Conservation (phyloP, 2,797 vertebrate genomes). For the Helostoma temminkii region DNA sequence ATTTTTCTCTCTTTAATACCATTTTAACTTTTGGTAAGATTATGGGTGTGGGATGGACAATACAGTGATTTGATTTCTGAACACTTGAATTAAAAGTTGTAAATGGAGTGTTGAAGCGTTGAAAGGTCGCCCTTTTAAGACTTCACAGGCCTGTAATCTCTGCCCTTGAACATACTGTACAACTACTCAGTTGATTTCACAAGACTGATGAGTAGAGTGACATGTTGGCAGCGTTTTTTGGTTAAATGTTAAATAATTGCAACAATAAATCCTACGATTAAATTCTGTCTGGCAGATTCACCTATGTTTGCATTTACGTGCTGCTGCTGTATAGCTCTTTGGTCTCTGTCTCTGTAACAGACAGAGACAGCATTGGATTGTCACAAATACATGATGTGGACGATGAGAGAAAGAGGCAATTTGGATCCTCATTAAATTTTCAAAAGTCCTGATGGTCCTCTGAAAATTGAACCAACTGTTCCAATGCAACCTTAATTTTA, state of each 20-base stretch:
- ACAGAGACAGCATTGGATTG: constrained; percentile 41
- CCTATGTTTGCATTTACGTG: constrained; percentile 10
- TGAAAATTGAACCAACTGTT: constrained; percentile 84
- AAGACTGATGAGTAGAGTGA: constrained; percentile 9
- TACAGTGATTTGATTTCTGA: constrained; percentile 39
- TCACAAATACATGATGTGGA: constrained; percentile 67
- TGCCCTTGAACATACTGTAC: background rate
- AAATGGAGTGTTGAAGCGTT: constrained; percentile 27
- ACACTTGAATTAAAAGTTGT: constrained; percentile 18
- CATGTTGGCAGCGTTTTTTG: background rate
- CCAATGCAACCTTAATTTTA: constrained; percentile 84
- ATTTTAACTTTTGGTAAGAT: constrained; percentile 35
- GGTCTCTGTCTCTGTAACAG: constrained; percentile 57
- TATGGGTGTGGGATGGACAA: constrained; percentile 21
- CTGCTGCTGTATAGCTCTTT: constrained; percentile 28
- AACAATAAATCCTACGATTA: background rate
- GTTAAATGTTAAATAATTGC: too few relatives aligned
- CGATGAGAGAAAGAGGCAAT: constrained; percentile 73
- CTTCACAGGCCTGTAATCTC: constrained; percentile 12
- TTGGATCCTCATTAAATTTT: constrained; percentile 85
- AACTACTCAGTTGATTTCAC: constrained; percentile 10
- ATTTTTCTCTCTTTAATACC: constrained; percentile 39
- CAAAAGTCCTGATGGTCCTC: constrained; percentile 83
- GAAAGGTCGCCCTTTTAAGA: constrained; percentile 38
- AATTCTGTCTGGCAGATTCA: constrained; percentile 8